Evolutionary conservation across 1,140 invertebrate species (phyloP), one percentile per base, ranked within the genome.

Genomic region (Pogonognathellus flavescens): DNA sequence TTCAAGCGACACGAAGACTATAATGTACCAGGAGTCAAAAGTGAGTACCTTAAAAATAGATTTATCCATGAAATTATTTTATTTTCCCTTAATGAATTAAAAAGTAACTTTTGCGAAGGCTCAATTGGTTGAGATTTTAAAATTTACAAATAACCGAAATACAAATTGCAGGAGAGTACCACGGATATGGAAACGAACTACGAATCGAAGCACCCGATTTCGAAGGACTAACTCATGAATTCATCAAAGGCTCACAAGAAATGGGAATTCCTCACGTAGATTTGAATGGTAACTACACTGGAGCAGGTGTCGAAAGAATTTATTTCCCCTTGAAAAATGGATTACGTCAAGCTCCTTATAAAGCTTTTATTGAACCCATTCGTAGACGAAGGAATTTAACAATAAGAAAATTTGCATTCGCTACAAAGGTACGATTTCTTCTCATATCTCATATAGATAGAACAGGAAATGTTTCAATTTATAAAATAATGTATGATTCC

Each of bases 1-100:
- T 86, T 86, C 50, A 82, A 84, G 16, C 49, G 31, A 13, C 14
- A 62, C 80, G 86, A 86, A 72, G 20, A 86, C 7, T 86, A 84
- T 59, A 18, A 7, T 55, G 86, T 82, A 22, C 50, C 50, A 0
- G 50, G 20, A 25, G 53, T 55, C 11, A 22, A 81, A 20, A 55
- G 53, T 81, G 18, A 81, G 11, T n/a, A n/a, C n/a, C n/a, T n/a
- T n/a, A n/a, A n/a, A n/a, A n/a, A n/a, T n/a, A n/a, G n/a, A n/a
- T n/a, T n/a, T n/a, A n/a, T n/a, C n/a, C n/a, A n/a, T n/a, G n/a
- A n/a, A n/a, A n/a, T n/a, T n/a, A n/a, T n/a, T n/a, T n/a, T n/a
- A n/a, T n/a, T n/a, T n/a, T n/a, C n/a, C n/a, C n/a, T n/a, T n/a
- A n/a, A n/a, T n/a, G n/a, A n/a, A n/a, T n/a, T n/a, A n/a, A n/a